These are phyloP conservation scores for Plotosus lineatus DNA, from an alignment of 2,113 vertebrate species.

Conservation along the genomic window DNA sequence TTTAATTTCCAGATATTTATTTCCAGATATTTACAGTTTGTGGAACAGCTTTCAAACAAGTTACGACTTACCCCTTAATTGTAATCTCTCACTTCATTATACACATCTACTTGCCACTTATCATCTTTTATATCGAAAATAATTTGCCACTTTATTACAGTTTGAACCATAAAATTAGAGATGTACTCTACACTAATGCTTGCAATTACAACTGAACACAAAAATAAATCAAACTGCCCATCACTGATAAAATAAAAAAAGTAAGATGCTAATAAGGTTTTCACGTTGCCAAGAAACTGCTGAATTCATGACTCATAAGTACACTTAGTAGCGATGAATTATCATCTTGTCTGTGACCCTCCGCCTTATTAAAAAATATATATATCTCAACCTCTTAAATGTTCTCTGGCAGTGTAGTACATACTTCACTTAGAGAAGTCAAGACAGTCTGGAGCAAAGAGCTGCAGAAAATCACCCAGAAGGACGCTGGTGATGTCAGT, in stretches of 20 bases:
- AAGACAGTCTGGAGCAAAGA: slow-evolving; percentile 13
- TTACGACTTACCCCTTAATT: neutral
- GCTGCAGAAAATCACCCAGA: neutral
- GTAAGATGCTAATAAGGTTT: neutral
- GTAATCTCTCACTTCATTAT: neutral
- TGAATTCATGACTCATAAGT: neutral
- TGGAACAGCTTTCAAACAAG: too few species aligned
- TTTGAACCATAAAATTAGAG: neutral
- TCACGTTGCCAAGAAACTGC: slow-evolving; percentile 10
- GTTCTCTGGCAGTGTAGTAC: neutral
- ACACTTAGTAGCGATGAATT: slow-evolving; percentile 8
- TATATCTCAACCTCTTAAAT: neutral
- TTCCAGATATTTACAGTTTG: too few species aligned
- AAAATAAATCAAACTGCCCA: too few species aligned
- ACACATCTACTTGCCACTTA: neutral
- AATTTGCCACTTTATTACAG: neutral
- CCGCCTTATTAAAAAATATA: too few species aligned
- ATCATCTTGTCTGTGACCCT: neutral
- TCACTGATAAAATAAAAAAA: too few species aligned
- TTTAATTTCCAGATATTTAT: too few species aligned
- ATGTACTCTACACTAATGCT: neutral
- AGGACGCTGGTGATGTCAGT: neutral
- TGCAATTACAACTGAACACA: neutral
- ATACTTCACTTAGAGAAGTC: slow-evolving; percentile 9
- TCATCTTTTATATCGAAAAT: neutral